Evolutionary conservation across 2,888 invertebrate species (phyloP), one percentile per base, ranked within the genome.

Genomic region (Carabus problematicus): DNA sequence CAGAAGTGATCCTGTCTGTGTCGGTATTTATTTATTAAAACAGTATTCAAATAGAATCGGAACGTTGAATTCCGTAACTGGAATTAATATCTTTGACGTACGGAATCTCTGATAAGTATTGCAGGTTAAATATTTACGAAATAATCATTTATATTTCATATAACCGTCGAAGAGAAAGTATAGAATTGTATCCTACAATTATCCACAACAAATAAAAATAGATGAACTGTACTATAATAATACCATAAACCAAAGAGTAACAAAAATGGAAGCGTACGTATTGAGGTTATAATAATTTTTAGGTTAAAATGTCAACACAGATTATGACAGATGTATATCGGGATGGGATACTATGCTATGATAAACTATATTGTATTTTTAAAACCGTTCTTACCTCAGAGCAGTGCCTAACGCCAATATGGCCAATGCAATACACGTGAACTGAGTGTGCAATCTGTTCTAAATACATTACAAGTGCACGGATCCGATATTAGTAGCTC

Each of bases 321-420:
- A 12, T 1, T 11, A 11, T 11, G 14, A 42, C 14, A 45, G 1
- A 45, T 12, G 7, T 12, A 45, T 45, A 12, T 45, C 2, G 45
- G 2, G 14, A 29, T 2, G 2, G 29, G 29, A 29, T 29, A 29
- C 29, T 12, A 45, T 45, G 7, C 29, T 29, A 29, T 29, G 6
- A 3, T 29, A 29, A 29, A 29, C 29, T 29, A 29, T 11, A 56
- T 11, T 56, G 40, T 56, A 40, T 59, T 29, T 42, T 29, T 43
- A 62, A 56, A 69, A 69, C 61, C 69, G 62, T 55, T 69, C 60
- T 79, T 82, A 82, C 82, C 82, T 82, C 81, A 82, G 79, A 78
- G 78, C 81, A 81, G 82, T 82, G 82, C 82, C 82, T 82, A 78
- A 77, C 80, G 75, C 72, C 64, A 18, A 52, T 29, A 45, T 70